Evolutionary conservation across 1,140 invertebrate species (phyloP), one percentile per base, ranked within the genome.

Genomic region (Drosophila subobscura): DNA sequence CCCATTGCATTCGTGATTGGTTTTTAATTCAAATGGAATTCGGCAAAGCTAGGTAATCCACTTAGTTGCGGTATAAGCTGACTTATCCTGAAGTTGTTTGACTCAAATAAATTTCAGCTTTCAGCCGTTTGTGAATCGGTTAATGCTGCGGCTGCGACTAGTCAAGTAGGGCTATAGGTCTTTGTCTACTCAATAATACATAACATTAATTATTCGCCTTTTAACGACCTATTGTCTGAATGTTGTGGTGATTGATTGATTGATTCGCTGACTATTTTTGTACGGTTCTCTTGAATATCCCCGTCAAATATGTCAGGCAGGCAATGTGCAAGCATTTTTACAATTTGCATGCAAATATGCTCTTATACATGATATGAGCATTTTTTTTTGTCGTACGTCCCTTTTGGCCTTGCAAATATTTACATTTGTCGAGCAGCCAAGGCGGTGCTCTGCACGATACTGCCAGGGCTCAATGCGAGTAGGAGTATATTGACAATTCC

Each of bases 21-120:
- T 75, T 78, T 83, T 78, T 83, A 76, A 83, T 77, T 71, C 68
- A 53, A 27, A 45, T 55, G 55, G 33, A 64, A 56, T 67, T 78
- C 66, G 45, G 60, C 58, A 51, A 81, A 73, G 33, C 73, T 25
- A 40, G 12, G 3, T 77, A 55, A 81, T 51, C 72, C 52, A 81
- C 67, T 83, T 83, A 58, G 54, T 50, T 59, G 44, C 44, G 42
- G 33, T 27, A 12, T 25, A 33, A 54, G 25, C 58, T 42, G 23
- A 29, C 22, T 42, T 25, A 27, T 4, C n/a, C 22, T 20, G 49
- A 42, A 45, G 45, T 67, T 53, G 53, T 72, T 65, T 45, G 56
- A 37, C 51, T 27, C 68, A 56, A 65, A 79, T 79, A 49, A 61
- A 45, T 22, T 20, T 50, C 10, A 29, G 4, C 7, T 53, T 14